A percentile compares a stretch with the other conserved stretches of the same genome.
These are phyloP conservation scores for Rotaria macrura DNA, from an alignment of 2,888 invertebrate genomes.

Conservation along the genomic window DNA sequence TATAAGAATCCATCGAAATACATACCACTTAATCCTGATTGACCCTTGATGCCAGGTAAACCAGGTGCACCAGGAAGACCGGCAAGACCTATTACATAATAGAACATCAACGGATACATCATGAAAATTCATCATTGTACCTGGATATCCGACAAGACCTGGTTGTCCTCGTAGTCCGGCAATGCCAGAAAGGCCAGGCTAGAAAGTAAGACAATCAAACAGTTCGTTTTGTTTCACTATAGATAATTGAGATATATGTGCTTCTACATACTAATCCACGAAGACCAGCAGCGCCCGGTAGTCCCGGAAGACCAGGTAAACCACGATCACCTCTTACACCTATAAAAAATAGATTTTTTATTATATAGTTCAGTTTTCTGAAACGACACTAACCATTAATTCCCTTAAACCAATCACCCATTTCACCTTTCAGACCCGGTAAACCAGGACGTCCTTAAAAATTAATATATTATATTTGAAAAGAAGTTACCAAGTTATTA, in stretches of 20 bases:
- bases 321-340: constrained; percentile 1
- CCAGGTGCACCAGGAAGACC: not conserved
- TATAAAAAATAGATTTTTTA: not conserved
- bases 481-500: not conserved
- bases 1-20: not conserved
- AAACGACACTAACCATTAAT: not conserved
- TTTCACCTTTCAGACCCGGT: not conserved
- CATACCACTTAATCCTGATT: not conserved
- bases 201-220: not conserved
- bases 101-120: not conserved
- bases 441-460: not conserved
- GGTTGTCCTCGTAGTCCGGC: not conserved
- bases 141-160: constrained; percentile 13
- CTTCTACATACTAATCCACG: not conserved
- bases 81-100: not conserved
- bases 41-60: not conserved
- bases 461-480: too few relatives aligned
- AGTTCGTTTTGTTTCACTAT: not conserved
- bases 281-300: not conserved
- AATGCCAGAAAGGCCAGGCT: not conserved
- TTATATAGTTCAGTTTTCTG: not conserved
- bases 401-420: not conserved
- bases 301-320: not conserved
- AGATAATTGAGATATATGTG: not conserved
- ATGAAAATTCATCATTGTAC: not conserved